phyloP scores from a whole-genome alignment of 2,888 invertebrate species.

The Panopea generosa region DNA sequence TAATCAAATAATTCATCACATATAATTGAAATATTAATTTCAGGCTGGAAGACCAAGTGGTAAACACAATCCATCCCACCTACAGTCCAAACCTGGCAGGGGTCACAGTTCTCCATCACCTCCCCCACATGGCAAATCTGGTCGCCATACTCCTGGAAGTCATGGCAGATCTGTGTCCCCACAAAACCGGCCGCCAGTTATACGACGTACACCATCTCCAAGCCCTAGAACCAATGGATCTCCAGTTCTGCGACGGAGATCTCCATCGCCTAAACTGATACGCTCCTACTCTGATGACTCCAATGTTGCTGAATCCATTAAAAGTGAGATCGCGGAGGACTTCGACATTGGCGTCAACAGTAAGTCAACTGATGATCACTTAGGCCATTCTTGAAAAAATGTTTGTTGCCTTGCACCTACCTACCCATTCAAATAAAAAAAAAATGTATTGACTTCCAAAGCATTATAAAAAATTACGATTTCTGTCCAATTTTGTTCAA shows the following conservation, averaged over 20 bases:
- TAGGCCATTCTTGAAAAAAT: no score
- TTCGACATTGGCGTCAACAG: conserved; percentile 63
- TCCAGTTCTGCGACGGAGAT: conserved; percentile 66
- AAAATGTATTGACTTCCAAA: no score
- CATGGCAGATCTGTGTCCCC: conserved; percentile 60
- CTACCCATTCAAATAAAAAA: no score
- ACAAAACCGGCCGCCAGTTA: conserved; percentile 62
- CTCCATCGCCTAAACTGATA: conserved; percentile 68
- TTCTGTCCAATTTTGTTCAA: no score
- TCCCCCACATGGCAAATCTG: conserved; percentile 39
- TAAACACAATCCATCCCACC: conserved; percentile 39
- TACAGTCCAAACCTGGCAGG: not conserved
- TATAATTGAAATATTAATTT: no score
- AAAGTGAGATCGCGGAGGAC: conserved; percentile 72
- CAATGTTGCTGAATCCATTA: conserved; percentile 72
- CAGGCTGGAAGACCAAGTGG: conserved; percentile 31
- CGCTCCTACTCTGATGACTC: conserved; percentile 74
- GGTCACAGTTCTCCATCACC: conserved; percentile 48
- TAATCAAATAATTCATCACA: no score
- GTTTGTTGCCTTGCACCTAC: no score
- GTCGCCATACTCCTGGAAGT: conserved; percentile 39
- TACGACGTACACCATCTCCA: conserved; percentile 61
- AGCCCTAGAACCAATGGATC: conserved; percentile 56
- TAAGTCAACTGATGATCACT: no score
- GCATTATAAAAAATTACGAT: no score